Conservation (phyloP, 2,113 vertebrate species). For the Anoura caudifer region DNA sequence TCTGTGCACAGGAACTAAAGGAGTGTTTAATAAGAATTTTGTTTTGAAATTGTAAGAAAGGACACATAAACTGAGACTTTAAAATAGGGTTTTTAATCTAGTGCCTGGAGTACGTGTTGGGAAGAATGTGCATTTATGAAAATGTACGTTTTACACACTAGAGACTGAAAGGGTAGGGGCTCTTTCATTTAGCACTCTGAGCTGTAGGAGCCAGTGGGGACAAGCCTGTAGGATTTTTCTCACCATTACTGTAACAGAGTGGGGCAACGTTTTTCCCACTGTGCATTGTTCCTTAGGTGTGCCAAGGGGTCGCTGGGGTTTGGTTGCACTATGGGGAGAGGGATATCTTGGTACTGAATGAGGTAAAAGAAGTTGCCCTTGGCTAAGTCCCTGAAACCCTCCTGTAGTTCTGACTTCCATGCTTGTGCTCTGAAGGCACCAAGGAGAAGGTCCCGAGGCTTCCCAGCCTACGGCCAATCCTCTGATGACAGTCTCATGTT, state of each 20-base stretch:
- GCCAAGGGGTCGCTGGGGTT: background rate
- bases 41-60: background rate
- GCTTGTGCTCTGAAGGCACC: background rate
- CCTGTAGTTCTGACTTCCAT: background rate
- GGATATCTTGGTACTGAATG: background rate
- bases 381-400: background rate
- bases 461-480: background rate
- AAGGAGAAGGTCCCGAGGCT: background rate
- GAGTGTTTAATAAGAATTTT: background rate
- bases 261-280: background rate
- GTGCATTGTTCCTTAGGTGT: background rate
- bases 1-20: background rate
- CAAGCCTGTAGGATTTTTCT: background rate
- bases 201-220: background rate
- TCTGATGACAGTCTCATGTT: background rate
- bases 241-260: accelerated
- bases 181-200: background rate
- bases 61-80: background rate
- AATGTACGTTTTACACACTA: background rate
- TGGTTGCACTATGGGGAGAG: too few relatives aligned
- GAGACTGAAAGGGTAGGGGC: background rate
- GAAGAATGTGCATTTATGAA: background rate
- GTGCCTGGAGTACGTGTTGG: background rate
- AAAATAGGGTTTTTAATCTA: background rate
- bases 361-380: background rate